Evolutionary conservation across 2,888 invertebrate species (phyloP).

Genomic region (Tetrapedia diversipes): DNA sequence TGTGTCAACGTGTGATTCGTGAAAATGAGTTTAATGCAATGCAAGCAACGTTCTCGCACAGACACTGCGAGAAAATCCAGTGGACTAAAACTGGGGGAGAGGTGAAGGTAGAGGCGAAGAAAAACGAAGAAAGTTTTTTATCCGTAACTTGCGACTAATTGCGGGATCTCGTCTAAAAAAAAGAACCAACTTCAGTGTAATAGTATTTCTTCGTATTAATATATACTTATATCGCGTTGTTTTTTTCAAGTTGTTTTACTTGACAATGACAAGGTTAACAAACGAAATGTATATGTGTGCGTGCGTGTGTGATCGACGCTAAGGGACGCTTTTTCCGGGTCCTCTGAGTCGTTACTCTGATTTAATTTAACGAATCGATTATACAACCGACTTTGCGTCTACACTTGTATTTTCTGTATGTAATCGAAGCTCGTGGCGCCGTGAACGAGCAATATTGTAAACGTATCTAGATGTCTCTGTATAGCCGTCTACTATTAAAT

Average conservation of each 20-base stretch:
- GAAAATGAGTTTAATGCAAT: neutral
- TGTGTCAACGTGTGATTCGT: neutral
- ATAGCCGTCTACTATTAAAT: slow-evolving; percentile 20
- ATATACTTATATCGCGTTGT: slow-evolving; percentile 36
- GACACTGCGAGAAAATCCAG: slow-evolving; percentile 15
- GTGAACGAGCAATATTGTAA: slow-evolving; percentile 13
- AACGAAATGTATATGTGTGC: slow-evolving; percentile 31
- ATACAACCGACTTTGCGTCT: slow-evolving; percentile 38
- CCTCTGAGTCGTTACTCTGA: slow-evolving; percentile 29
- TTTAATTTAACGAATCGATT: slow-evolving; percentile 37
- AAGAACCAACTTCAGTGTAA: slow-evolving; percentile 46
- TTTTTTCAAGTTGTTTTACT: slow-evolving; percentile 42
- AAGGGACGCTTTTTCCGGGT: slow-evolving; percentile 26
- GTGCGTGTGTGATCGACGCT: slow-evolving; percentile 40
- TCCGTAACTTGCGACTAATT: slow-evolving; percentile 15
- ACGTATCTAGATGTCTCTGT: slow-evolving; percentile 16
- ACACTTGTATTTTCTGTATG: slow-evolving; percentile 5
- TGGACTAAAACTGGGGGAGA: neutral
- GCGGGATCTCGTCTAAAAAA: slow-evolving; percentile 31
- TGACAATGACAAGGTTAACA: slow-evolving; percentile 35
- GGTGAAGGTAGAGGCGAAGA: neutral
- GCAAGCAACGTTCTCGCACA: neutral
- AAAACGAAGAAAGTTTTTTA: slow-evolving; percentile 9
- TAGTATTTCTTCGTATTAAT: slow-evolving; percentile 40
- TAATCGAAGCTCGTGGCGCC: slow-evolving; percentile 8